Evolutionary conservation across 2,888 invertebrate species (phyloP).

Genomic region (Omphaloscelis lunosa): DNA sequence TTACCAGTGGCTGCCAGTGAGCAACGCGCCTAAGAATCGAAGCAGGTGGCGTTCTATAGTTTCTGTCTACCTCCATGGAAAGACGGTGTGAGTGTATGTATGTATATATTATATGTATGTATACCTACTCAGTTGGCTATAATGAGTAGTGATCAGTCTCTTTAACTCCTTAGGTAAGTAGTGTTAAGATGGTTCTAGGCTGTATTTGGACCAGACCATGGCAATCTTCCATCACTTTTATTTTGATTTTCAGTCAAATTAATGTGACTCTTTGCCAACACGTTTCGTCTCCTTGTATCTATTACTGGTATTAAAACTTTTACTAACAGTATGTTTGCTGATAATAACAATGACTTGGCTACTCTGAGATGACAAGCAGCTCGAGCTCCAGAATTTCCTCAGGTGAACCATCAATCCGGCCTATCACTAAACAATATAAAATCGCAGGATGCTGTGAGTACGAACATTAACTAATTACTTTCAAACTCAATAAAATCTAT

Average conservation of each 20-base stretch:
- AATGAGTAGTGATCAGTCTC: neutral
- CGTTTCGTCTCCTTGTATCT: neutral
- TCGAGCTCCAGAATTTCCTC: neutral
- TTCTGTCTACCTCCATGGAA: no score
- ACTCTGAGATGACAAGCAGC: constrained; percentile 3
- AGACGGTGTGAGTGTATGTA: no score
- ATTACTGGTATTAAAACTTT: neutral
- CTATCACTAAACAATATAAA: constrained; percentile 3
- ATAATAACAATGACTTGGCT: constrained; percentile 6
- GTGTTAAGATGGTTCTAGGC: neutral
- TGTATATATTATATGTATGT: neutral
- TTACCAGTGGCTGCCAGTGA: no score
- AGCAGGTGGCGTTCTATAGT: no score
- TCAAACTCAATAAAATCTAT: neutral
- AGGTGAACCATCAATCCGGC: neutral
- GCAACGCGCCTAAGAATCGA: no score
- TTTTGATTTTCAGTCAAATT: constrained; percentile 3
- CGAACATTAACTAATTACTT: neutral
- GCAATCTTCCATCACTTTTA: neutral
- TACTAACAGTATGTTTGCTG: neutral
- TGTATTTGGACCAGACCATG: neutral
- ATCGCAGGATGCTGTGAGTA: constrained; percentile 21
- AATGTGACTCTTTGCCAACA: neutral
- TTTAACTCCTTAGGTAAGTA: neutral
- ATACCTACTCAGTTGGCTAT: neutral